Base-by-base conservation (phyloP, 2,797 vertebrate species). In the Takifugu ocellatus region DNA sequence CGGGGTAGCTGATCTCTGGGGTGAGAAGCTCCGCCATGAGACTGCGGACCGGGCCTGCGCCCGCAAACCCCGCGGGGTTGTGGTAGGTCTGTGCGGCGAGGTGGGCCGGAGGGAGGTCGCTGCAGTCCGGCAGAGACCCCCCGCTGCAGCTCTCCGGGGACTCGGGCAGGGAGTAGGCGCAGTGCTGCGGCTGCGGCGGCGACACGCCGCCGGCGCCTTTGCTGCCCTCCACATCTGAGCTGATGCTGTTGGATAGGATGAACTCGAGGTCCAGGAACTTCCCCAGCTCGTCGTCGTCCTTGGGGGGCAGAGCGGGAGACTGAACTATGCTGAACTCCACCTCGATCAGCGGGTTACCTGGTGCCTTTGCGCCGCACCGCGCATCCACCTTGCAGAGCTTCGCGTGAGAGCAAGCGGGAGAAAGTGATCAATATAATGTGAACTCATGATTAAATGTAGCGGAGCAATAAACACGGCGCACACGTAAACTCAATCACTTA, bases 201-300 rank as follows among this genome's bases (percentile, higher is more conserved):
- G 54, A 52, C 0, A 63, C 68, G 43, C 36, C 31, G 51, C 2
- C 52, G 66, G 43, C 25, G 16, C 67, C 66, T 39, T 39, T 33
- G 54, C 1, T 53, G 68, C 66, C 58, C 16, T 59, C 77, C 45
- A 56, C 76, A n/a, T 84, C 85, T 1, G 87, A 72, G 39, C 81
- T 66, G 49, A 92, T 84, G 0, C 89, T 92, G 85, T 97, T 95
- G 0, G 94, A 92, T 65, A 97, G 66, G 63, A 97, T 97, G 81
- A 97, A 97, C 49, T 97, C 95, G 54, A 97, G 82, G 79, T 97
- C 95, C 70, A 97, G 61, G 68, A 94, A 94, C 51, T 88, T 93
- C 5, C 89, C 92, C 61, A 97, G 71, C 3, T 96, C 94, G 68
- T 96, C 94, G 1, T 96, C 95, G 42, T 96, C 95, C 65, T 84